A percentile compares a stretch with the other conserved stretches of the same genome.
Evolutionary conservation across 2,113 vertebrate genomes (phyloP).

Genomic region (Dicaeum eximium): DNA sequence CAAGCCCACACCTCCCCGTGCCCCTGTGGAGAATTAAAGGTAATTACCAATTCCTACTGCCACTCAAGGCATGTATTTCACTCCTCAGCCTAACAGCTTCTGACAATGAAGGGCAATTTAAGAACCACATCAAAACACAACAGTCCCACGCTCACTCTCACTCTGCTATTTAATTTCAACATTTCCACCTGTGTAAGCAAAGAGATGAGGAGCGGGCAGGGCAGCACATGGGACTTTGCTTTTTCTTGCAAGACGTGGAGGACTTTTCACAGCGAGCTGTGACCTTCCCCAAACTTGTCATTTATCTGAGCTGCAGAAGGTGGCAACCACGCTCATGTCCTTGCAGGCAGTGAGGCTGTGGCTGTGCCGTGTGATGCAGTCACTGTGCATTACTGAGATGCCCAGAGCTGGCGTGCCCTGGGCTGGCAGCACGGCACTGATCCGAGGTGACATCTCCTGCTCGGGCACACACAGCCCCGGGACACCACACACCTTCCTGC

Average conservation of each 20-base stretch:
- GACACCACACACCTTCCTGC: slow-evolving; percentile 20
- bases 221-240: not conserved
- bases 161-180: not conserved
- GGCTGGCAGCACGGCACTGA: slow-evolving; percentile 4
- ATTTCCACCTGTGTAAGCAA: not conserved
- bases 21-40: slow-evolving; percentile 20
- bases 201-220: not conserved
- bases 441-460: slow-evolving; percentile 46
- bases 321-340: not conserved
- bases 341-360: not conserved
- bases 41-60: not conserved
- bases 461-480: slow-evolving; percentile 30
- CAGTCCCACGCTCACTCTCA: not conserved
- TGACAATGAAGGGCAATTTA: slow-evolving; percentile 43
- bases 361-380: not conserved
- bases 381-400: slow-evolving; percentile 20
- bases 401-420: not conserved
- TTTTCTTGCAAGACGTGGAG: not conserved
- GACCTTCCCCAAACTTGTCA: slow-evolving; percentile 19
- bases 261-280: not conserved
- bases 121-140: not conserved
- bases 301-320: not conserved
- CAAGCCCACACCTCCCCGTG: not conserved
- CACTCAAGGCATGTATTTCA: not conserved
- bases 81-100: slow-evolving; percentile 43